Conservation (phyloP, 2,113 vertebrate genomes). For the Vulpes vulpes region DNA sequence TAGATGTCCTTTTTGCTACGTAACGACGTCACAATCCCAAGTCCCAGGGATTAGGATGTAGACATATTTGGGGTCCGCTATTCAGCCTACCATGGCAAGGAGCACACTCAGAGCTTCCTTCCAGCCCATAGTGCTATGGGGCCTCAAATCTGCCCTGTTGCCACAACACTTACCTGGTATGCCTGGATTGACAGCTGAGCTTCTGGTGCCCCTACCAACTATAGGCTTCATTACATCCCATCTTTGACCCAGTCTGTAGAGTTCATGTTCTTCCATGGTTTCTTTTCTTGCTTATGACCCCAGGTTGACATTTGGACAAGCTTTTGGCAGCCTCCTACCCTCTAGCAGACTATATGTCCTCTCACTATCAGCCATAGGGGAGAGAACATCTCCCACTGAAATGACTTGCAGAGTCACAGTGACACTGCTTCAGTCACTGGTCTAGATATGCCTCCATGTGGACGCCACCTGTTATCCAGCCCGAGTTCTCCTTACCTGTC, state of each 20-base stretch:
- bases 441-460: not conserved
- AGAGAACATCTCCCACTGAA: not conserved
- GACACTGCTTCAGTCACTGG: not conserved
- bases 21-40: not conserved
- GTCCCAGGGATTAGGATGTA: not conserved
- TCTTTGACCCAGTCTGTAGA: not conserved
- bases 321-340: not conserved
- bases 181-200: not conserved
- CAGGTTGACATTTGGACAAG: not conserved
- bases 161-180: not conserved
- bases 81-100: not conserved
- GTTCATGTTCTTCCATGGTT: not conserved
- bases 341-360: not conserved
- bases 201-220: not conserved
- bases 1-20: not conserved
- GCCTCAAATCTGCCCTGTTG: not conserved
- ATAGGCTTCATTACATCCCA: not conserved
- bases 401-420: not conserved
- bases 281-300: not conserved
- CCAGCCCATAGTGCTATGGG: not conserved
- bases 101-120: not conserved
- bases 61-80: not conserved
- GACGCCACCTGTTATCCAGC: not conserved
- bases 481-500: not conserved
- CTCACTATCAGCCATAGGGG: not conserved